Base-by-base conservation (phyloP, 2,113 vertebrate species). In the Ailurus styani region DNA sequence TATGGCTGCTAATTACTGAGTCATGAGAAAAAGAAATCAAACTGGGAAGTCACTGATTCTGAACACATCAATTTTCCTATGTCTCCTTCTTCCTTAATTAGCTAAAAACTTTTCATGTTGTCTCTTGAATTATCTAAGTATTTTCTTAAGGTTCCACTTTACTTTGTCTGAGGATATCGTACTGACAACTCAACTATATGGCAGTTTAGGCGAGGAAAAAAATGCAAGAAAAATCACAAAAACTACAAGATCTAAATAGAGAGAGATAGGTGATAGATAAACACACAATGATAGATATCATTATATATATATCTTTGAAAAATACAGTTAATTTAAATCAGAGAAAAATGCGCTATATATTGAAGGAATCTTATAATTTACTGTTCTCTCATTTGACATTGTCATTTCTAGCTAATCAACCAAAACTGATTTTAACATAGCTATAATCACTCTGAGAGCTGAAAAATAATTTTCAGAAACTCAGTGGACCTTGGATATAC, bases 381-480 rank as follows among this genome's bases (percentile, higher is more conserved):
- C 54, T n/a, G 0, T 52, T 52, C 31, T 90, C 73, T 55, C 23
- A 57, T 52, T 90, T 92, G n/a, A 54, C 11, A n/a, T 40, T 95
- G 18, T 40, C 40, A 84, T 87, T 47, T 83, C 37, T 79, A 83
- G 29, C 20, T 81, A 86, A 84, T 92, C n/a, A 94, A 70, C 7
- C 20, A 21, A 79, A 83, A 37, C 4, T 64, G 6, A 85, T 60
- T 93, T 86, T 34, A 37, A 21, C 31, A 1, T 73, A 72, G 66
- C 78, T 87, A 5, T 81, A 55, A 78, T 90, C 12, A 77, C 21
- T 90, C 10, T 57, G 57, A 40, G 47, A 93, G 4, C 21, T 57
- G 57, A 73, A 40, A 68, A 95, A 90, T 95, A 83, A 54, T 81
- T 90, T 95, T 90, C 34, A 87, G 47, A 94, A 95, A 77, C 8